Evolutionary conservation across 1,140 invertebrate species (phyloP).

Genomic region (Pantala flavescens): DNA sequence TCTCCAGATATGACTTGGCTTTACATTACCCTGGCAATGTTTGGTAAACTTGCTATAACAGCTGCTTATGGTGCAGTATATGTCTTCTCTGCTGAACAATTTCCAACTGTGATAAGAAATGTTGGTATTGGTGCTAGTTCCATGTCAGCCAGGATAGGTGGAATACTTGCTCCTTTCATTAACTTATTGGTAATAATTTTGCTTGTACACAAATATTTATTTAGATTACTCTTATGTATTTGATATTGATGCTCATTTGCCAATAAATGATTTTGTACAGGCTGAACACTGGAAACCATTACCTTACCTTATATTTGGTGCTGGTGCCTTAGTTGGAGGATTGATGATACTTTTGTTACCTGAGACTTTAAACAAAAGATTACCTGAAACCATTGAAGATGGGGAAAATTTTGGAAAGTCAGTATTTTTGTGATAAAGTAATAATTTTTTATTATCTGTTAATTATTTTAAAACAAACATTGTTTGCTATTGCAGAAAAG

Average conservation of each 20-base stretch:
- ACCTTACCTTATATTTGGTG: conserved; percentile 61
- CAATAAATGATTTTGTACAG: conserved; percentile 27
- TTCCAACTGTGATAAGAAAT: conserved; percentile 72
- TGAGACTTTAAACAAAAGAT: conserved; percentile 61
- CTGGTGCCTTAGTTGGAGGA: conserved; percentile 50
- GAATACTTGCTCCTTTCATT: conserved; percentile 62
- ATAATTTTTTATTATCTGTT: too few species aligned
- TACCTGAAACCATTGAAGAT: conserved; percentile 63
- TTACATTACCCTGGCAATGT: conserved; percentile 58
- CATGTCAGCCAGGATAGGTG: conserved; percentile 63
- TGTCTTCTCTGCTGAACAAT: conserved; percentile 71
- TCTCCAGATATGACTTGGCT: conserved; percentile 46
- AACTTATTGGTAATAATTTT: conserved; percentile 43
- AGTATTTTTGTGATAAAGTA: not conserved
- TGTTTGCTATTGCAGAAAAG: too few species aligned
- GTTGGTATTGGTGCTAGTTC: conserved; percentile 66
- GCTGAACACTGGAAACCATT: conserved; percentile 48
- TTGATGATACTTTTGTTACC: conserved; percentile 56
- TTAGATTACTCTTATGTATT: not conserved
- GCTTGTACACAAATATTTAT: too few species aligned
- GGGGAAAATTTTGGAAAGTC: conserved; percentile 57
- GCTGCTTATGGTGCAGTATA: conserved; percentile 70
- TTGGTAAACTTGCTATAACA: conserved; percentile 72
- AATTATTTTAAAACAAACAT: too few species aligned
- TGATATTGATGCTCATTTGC: not conserved